Base-by-base conservation (phyloP, 2,888 invertebrate genomes). In the Isoperla grammatica region DNA sequence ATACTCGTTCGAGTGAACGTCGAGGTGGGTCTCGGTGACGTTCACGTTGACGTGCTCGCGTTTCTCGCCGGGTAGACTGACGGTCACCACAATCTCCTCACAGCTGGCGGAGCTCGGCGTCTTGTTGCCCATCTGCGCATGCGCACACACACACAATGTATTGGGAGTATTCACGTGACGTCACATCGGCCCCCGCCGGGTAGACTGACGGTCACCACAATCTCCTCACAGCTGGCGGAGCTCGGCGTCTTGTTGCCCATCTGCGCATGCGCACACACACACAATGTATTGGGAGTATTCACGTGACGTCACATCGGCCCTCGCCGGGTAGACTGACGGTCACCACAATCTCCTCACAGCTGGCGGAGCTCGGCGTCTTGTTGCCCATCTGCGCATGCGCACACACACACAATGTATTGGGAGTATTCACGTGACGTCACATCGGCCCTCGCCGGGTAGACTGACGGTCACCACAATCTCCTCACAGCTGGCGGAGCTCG, bases 271-370 rank as follows among this genome's bases (percentile, higher is more conserved):
- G 17, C 13, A 20, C 49, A 13, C 5, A 23, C 13, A 8, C 15
- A 8, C 70, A 65, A 1, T n/a, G n/a, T n/a, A n/a, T n/a, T n/a
- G 15, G 46, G 11, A 11, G 11, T n/a, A n/a, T n/a, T n/a, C n/a
- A n/a, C n/a, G n/a, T n/a, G n/a, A n/a, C n/a, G n/a, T n/a, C n/a
- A n/a, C n/a, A n/a, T n/a, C n/a, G 46, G 46, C 11, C n/a, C 11
- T 17, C 22, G 49, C 42, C 9, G 55, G 46, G 61, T 63, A 60
- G 11, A 48, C 54, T 29, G 13, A 95, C 81, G 61, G 81, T 80
- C 20, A 95, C 77, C n/a, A 91, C 79, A 75, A 95, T 84, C 72
- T 90, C 87, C 74, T 95, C 95, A 75, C 94, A 94, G 70, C 92
- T 91, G 2, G 90, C 81, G 0, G 90, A 85, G 1, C 84, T 77